phyloP scores from a whole-genome alignment of 2,797 vertebrate genomes.

The Pseudocheirus occidentalis region DNA sequence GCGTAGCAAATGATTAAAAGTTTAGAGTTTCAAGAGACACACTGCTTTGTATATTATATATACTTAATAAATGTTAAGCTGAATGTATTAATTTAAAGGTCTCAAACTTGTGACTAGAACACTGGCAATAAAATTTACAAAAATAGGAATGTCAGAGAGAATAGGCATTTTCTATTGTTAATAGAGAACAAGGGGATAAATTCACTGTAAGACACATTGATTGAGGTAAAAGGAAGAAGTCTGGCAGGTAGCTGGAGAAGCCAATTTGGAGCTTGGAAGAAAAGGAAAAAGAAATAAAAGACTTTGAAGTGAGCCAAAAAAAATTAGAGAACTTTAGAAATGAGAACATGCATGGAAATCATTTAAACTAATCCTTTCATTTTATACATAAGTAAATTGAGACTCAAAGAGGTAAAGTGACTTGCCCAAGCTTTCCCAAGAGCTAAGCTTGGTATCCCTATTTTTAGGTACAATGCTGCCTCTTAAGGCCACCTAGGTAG shows the following conservation, averaged over 20 bases:
- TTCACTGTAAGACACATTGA: background rate
- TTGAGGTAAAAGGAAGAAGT: background rate
- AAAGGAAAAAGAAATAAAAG: background rate
- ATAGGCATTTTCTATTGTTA: background rate
- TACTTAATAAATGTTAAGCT: background rate
- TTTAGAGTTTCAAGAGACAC: background rate
- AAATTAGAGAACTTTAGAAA: background rate
- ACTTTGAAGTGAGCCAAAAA: background rate
- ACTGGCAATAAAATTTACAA: background rate
- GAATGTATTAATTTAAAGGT: background rate
- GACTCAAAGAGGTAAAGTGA: background rate
- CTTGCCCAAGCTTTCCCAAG: background rate
- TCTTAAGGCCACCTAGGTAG: no score
- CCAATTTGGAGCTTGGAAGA: background rate
- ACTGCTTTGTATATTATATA: background rate
- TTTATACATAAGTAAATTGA: background rate
- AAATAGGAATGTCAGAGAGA: background rate
- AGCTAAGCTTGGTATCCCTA: background rate
- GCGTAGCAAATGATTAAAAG: background rate
- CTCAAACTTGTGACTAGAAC: background rate
- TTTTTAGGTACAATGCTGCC: background rate
- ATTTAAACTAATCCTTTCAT: background rate
- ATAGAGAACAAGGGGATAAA: background rate
- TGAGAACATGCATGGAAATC: background rate
- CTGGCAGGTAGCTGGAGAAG: background rate